Base-by-base conservation (phyloP, 2,797 vertebrate genomes). In the Sparidentex hasta region DNA sequence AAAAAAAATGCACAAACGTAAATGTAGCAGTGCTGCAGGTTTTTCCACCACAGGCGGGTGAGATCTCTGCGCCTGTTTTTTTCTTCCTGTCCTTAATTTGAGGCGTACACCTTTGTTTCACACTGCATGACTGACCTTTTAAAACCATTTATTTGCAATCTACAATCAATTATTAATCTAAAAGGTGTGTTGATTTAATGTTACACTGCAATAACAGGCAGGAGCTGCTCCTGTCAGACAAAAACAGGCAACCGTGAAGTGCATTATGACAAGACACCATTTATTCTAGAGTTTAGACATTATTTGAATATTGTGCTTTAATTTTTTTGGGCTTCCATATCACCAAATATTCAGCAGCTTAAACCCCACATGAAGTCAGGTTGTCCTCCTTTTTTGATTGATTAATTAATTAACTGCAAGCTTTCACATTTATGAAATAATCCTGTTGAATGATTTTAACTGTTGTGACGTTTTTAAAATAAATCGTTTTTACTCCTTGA, bases 131-230 rank as follows among this genome's bases (percentile, higher is more conserved):
- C 7, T 76, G 16, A 14, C 71, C 13, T 47, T 61, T 80, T 43
- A 14, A 74, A 84, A 71, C 13, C 18, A 16, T 62, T 73, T 61
- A 64, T 84, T 84, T 57, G 27, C 69, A 71, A 56, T 66, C 56
- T 72, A 33, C 67, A 13, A 71, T 29, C 11, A 65, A 25, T 58
- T 11, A 50, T 27, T 75, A 3, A 3, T 4, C 43, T 62, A 21
- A 65, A 38, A 2, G 12, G 72, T 82, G 50, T 71, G 7, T 48
- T 56, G 16, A 43, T 73, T 55, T 44, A 54, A 72, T 29, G n/a
- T 52, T 50, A 52, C 5, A 64, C 78, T 43, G 43, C 44, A 74
- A 21, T 25, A 58, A 56, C 47, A 54, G 48, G 4, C 25, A 14
- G 12, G 57, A 29, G 27, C 56, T 78, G 44, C 61, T 76, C 4